Conservation (phyloP, 2,797 vertebrate genomes). For the Catamblyrhynchus diadema region DNA sequence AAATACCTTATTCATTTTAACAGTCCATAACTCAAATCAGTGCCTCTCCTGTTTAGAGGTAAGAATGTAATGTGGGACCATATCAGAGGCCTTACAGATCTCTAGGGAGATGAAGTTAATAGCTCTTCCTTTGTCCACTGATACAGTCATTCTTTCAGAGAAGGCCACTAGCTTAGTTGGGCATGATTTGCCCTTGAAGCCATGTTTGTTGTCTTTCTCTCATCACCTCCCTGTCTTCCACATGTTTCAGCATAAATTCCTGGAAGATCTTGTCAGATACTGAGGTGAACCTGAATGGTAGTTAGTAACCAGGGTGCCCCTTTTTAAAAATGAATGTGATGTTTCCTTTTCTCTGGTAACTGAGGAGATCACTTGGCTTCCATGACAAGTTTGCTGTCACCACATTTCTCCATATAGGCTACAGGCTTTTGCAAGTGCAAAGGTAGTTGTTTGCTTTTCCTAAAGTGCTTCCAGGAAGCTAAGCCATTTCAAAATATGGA, state of each 20-base stretch:
- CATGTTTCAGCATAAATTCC: neutral
- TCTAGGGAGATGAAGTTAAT: neutral
- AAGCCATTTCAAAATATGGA: too few species aligned
- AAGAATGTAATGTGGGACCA: neutral
- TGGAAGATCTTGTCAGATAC: neutral
- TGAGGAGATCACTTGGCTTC: neutral
- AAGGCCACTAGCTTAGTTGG: neutral
- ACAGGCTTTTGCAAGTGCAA: too few species aligned
- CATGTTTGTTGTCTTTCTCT: neutral
- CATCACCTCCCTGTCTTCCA: neutral
- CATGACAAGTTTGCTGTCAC: too few species aligned
- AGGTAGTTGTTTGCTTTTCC: too few species aligned
- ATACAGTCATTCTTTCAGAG: neutral
- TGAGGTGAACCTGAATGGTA: neutral
- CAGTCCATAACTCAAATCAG: neutral
- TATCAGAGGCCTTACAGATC: neutral
- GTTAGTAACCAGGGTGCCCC: accelerated
- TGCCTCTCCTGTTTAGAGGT: neutral
- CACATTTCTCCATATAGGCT: too few species aligned
- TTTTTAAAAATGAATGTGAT: neutral
- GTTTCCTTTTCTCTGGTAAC: neutral
- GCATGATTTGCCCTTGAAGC: neutral
- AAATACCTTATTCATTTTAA: neutral
- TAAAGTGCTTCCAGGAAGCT: too few species aligned
- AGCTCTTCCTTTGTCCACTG: neutral